phyloP scores from a whole-genome alignment of 2,888 invertebrate genomes.

The Helobdella robusta region DNA sequence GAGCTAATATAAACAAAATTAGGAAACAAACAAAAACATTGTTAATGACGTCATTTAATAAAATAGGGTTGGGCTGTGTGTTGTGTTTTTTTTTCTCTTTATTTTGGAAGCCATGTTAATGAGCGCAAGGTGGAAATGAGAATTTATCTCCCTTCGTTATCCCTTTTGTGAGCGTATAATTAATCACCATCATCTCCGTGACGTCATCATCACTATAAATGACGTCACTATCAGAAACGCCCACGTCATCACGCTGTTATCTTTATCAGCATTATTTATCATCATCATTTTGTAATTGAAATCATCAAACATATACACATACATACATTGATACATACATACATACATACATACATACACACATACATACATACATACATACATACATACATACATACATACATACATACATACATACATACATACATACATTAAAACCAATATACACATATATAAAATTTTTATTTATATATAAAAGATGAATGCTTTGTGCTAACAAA shows the following conservation, averaged over 20 bases:
- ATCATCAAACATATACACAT: not conserved
- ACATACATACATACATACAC: conserved; percentile 13
- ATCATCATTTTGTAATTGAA: not conserved
- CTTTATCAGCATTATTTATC: too few species aligned
- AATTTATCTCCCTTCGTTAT: too few species aligned
- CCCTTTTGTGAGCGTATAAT: too few species aligned
- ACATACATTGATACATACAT: not conserved
- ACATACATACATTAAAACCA: conserved; percentile 2
- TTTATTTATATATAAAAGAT: too few species aligned
- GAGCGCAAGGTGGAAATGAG: too few species aligned
- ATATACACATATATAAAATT: too few species aligned
- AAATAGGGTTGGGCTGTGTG: not conserved
- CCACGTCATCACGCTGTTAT: too few species aligned
- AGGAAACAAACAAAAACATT: not conserved
- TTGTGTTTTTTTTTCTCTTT: not conserved
- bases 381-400: not conserved
- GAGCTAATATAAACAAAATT: too few species aligned
- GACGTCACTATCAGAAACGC: too few species aligned
- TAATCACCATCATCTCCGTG: too few species aligned
- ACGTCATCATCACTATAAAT: too few species aligned
- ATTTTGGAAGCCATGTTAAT: not conserved
- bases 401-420: conserved; percentile 2
- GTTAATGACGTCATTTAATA: not conserved
- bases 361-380: not conserved
- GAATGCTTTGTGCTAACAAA: too few species aligned